These are phyloP conservation scores for Andrena minutula DNA, from an alignment of 2,888 invertebrate genomes.

Conservation along the genomic window DNA sequence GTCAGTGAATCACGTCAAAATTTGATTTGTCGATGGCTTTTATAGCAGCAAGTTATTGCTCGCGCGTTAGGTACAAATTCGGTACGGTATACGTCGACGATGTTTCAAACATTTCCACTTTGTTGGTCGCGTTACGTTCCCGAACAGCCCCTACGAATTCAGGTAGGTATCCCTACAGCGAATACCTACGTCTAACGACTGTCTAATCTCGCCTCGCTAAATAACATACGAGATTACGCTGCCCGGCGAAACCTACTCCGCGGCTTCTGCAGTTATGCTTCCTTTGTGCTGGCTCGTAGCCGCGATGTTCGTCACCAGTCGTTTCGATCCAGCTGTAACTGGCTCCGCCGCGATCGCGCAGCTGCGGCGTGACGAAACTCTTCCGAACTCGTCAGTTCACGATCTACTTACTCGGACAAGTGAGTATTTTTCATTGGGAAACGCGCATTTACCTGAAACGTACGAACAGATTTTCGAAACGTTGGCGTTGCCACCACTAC, in stretches of 20 bases:
- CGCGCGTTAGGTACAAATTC: slow-evolving; percentile 83
- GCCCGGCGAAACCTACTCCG: too few species aligned
- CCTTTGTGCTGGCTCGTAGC: too few species aligned
- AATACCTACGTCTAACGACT: too few species aligned
- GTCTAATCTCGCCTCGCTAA: too few species aligned
- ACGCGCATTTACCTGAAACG: slow-evolving; percentile 64
- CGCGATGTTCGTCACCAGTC: too few species aligned
- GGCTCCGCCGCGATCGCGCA: too few species aligned
- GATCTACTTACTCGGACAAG: slow-evolving; percentile 9
- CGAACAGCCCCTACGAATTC: slow-evolving; percentile 16
- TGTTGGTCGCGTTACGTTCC: slow-evolving; percentile 67
- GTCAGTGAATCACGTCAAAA: slow-evolving; percentile 85
- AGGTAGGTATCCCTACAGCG: background rate
- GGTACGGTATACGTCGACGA: slow-evolving; percentile 73
- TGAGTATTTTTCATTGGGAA: slow-evolving; percentile 52
- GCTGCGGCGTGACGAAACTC: background rate
- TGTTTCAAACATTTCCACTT: slow-evolving; percentile 75
- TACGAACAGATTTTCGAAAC: slow-evolving; percentile 68
- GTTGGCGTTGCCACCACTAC: slow-evolving; percentile 61
- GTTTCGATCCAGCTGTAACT: too few species aligned
- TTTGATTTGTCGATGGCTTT: slow-evolving; percentile 85
- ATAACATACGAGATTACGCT: too few species aligned
- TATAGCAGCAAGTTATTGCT: slow-evolving; percentile 85
- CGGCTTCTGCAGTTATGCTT: too few species aligned
- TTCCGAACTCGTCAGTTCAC: background rate